Percentiles rank a stretch among this genome's conserved stretches.
Conservation (phyloP, 2,113 vertebrate species). For the Podocnemis expansa region DNA sequence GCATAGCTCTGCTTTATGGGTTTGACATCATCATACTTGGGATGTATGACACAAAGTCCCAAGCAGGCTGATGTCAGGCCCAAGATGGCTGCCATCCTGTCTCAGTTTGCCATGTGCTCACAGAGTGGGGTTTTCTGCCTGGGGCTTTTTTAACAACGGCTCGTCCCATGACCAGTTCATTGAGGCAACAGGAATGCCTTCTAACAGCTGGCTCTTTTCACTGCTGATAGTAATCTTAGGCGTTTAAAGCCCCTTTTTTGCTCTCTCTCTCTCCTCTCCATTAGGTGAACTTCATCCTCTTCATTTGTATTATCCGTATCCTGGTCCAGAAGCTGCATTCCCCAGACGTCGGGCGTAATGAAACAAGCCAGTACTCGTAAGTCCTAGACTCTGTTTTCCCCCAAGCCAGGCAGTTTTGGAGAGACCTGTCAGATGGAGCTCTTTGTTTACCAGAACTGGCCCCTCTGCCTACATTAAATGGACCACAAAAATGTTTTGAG, state of each 20-base stretch:
- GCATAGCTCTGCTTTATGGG: slow-evolving; percentile 77
- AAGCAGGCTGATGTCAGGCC: slow-evolving; percentile 79
- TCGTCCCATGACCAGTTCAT: neutral
- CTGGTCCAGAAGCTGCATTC: slow-evolving; percentile 94
- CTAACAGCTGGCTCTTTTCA: neutral
- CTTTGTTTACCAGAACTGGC: rapidly evolving
- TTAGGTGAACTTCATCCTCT: slow-evolving; percentile 93
- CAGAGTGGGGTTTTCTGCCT: slow-evolving; percentile 32
- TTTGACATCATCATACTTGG: slow-evolving; percentile 82
- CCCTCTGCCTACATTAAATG: neutral
- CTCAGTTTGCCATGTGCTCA: slow-evolving; percentile 57
- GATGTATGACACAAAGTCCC: slow-evolving; percentile 78
- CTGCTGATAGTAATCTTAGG: neutral
- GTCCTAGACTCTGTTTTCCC: slow-evolving; percentile 49
- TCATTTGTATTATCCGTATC: slow-evolving; percentile 94
- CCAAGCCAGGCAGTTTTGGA: rapidly evolving
- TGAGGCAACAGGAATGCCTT: neutral
- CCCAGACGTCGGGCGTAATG: slow-evolving; percentile 88
- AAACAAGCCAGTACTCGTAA: slow-evolving; percentile 94
- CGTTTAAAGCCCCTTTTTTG: neutral
- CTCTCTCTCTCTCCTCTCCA: neutral
- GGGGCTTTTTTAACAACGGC: slow-evolving; percentile 36
- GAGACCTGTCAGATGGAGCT: neutral
- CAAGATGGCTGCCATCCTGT: slow-evolving; percentile 77
- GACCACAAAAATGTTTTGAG: neutral